Evolutionary conservation across 2,797 vertebrate species (phyloP), one percentile per base, ranked within the genome.

Genomic region (Atherinosoma microstoma): DNA sequence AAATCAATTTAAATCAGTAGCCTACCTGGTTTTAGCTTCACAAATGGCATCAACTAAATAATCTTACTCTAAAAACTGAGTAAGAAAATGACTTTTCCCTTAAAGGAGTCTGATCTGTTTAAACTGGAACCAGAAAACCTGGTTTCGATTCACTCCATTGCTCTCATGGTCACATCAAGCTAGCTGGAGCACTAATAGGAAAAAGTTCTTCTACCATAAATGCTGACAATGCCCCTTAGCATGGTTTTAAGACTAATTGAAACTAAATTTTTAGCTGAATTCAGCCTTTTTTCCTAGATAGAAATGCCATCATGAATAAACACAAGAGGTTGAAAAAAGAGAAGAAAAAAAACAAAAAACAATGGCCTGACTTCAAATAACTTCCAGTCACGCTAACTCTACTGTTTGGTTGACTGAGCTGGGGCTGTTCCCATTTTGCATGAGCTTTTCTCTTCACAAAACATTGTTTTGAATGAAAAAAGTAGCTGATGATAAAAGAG

Each of bases 361-460:
- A 73, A 54, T 62, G 64, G 73, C 72, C 68, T 58, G 80, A 40
- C 70, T 88, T 89, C 15, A 79, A 85, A 89, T 90, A 62, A 67
- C 70, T 81, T 80, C 54, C 73, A 85, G 80, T 84, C 87, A 90
- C 60, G 68, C 78, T 70, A 82, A 64, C 63, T 36, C 53, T 68
- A 70, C 29, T 1, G 6, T 75, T 42, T 73, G 78, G 57, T 73
- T 83, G 73, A 72, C 69, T 78, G 72, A 68, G 65, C 51, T 73
- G 72, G 77, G 68, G 4, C 45, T 53, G 45, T 45, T 66, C 73
- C 72, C 51, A 49, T 62, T 80, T 66, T 15, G 0, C 15, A 11
- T 3, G 2, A 40, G 35, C 16, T 59, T 83, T 80, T 58, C 68
- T 75, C 15, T 42, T 42, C 13, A 38, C 36, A 38, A 38, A 38